Base-by-base conservation (phyloP, 2,113 vertebrate species). In the Natator depressus region DNA sequence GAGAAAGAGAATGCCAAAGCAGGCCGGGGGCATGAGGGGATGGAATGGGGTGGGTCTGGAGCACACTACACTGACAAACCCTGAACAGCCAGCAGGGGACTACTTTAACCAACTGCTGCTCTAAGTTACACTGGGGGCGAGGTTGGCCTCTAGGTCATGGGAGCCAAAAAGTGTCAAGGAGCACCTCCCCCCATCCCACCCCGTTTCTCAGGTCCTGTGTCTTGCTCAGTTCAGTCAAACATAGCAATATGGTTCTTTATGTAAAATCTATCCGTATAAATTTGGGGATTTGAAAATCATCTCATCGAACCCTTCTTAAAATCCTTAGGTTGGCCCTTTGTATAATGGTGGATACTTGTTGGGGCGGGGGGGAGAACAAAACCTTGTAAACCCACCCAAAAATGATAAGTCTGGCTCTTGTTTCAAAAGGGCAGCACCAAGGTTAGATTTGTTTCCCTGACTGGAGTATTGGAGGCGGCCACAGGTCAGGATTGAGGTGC, bases 321-420 rank as follows among this genome's bases (percentile, higher is more conserved):
- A 24, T 59, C 50, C 75, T 54, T 85, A 24, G 69, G 42, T 12
- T 1, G 13, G 17, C 35, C 3, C 31, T 5, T 50, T 10, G 16
- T 3, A 0, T 75, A 31, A 2, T 1, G 25, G 10, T n/a, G 86
- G 59, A 1, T 49, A 10, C 54, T 69, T 80, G 19, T 53, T 49
- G 50, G 27, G 2, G 38, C 72, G 80, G 51, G 59, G 50, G 27
- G 2, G 38, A 72, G 82, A 51, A 69, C 53, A 86, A 91, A 87
- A 57, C 14, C 51, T 76, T 0, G 82, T 65, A 69, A 8, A 10
- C 53, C 46, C 0, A 0, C 38, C 62, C 35, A 1, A 0, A 1
- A 12, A 55, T n/a, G 62, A 47, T 4, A 8, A 0, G 88, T 85
- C 94, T 90, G 82, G 87, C 78, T 97, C 91, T 88, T 53, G 47